A percentile compares a stretch with the other conserved stretches of the same genome.
phyloP scores from a whole-genome alignment of 2,113 vertebrate species.

The Macroglossus sobrinus region DNA sequence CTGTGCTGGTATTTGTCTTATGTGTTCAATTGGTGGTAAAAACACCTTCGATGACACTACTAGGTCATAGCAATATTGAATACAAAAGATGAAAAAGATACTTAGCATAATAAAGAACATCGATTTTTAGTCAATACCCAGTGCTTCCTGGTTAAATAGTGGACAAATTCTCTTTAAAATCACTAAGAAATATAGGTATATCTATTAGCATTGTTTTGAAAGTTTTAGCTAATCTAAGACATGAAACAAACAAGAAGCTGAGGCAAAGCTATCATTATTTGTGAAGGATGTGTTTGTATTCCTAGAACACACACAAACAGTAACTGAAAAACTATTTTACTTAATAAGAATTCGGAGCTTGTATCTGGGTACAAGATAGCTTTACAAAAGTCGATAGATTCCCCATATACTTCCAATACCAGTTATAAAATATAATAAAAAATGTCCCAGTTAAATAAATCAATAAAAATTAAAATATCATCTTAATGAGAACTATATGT shows the following conservation, averaged over 20 bases:
- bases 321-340: constrained; percentile 9
- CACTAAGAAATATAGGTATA: not conserved
- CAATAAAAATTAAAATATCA: constrained; percentile 65
- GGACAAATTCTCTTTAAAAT: constrained; percentile 19
- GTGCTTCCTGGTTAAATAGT: not conserved
- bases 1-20: not conserved
- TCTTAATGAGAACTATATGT: constrained; percentile 55
- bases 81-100: not conserved
- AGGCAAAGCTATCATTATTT: not conserved
- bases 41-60: not conserved
- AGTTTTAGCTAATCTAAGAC: not conserved
- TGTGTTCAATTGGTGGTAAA: not conserved
- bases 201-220: not conserved
- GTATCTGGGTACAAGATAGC: not conserved
- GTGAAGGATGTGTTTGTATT: constrained; percentile 19
- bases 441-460: constrained; percentile 43
- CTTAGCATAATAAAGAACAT: not conserved
- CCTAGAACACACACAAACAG: not conserved
- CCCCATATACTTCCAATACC: constrained; percentile 26
- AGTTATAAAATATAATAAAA: constrained; percentile 57
- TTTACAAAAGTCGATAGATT: constrained; percentile 58
- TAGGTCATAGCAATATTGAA: not conserved
- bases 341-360: constrained; percentile 50
- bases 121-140: not conserved
- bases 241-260: not conserved